phyloP scores from a whole-genome alignment of 2,113 vertebrate genomes.

The Myxocyprinus asiaticus region DNA sequence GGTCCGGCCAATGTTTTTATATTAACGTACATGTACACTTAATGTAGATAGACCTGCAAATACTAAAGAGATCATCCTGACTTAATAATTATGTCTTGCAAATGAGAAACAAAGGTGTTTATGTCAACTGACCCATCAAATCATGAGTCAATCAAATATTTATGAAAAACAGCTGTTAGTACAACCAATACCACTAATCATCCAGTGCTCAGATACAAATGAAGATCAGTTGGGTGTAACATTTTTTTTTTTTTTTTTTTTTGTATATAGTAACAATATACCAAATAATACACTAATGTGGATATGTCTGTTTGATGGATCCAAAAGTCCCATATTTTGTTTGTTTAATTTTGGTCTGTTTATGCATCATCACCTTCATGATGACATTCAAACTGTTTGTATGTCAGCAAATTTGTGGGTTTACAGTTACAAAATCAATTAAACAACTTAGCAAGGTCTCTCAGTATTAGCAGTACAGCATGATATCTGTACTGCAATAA shows the following conservation, averaged over 20 bases:
- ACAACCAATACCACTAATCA: neutral
- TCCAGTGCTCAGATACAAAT: neutral
- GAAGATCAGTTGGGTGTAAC: neutral
- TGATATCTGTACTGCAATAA: conserved; percentile 7
- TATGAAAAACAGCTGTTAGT: too few relatives aligned
- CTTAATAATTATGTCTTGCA: too few relatives aligned
- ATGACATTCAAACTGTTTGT: neutral
- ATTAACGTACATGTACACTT: too few relatives aligned
- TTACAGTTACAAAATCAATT: neutral
- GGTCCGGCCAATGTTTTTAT: too few relatives aligned
- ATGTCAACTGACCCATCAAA: too few relatives aligned
- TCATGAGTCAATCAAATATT: too few relatives aligned
- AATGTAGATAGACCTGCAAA: too few relatives aligned
- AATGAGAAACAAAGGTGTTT: too few relatives aligned
- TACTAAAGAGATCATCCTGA: too few relatives aligned
- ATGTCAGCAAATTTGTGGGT: neutral
- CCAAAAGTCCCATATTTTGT: neutral
- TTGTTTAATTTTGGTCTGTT: conserved; percentile 19
- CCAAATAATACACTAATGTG: too few relatives aligned
- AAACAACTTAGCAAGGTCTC: neutral
- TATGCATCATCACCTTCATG: neutral
- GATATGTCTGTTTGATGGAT: too few relatives aligned
- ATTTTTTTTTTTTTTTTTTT: neutral
- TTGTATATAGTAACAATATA: too few relatives aligned
- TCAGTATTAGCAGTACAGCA: neutral